These are phyloP conservation scores for Phyto melanocephala DNA, from an alignment of 2,888 invertebrate species.

Conservation along the genomic window DNA sequence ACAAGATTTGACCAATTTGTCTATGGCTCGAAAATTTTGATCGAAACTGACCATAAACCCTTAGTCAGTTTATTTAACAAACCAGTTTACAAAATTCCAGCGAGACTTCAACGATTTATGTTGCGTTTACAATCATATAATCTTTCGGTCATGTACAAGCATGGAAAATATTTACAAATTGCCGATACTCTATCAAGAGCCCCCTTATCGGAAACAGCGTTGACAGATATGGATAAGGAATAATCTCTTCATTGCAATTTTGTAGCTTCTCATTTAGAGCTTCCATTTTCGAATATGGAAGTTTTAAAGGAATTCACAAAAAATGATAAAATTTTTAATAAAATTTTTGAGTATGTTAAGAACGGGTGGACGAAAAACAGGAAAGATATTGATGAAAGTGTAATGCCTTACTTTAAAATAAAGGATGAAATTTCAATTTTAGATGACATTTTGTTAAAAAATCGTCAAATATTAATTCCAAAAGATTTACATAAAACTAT, in stretches of 20 bases:
- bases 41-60: slow-evolving; percentile 37
- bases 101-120: slow-evolving; percentile 35
- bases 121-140: slow-evolving; percentile 19
- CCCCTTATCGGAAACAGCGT: slow-evolving; percentile 4
- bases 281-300: background rate
- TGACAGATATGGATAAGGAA: slow-evolving; percentile 26
- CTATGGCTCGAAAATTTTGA: too few species aligned
- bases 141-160: too few species aligned
- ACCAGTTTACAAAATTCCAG: slow-evolving; percentile 31
- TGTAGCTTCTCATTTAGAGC: background rate
- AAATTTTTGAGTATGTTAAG: slow-evolving; percentile 13
- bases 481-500: background rate
- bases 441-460: background rate
- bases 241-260: slow-evolving; percentile 33
- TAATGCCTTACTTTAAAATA: slow-evolving; percentile 25
- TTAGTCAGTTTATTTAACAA: slow-evolving; percentile 14
- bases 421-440: slow-evolving; percentile 20
- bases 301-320: background rate
- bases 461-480: too few species aligned
- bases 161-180: too few species aligned
- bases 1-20: too few species aligned
- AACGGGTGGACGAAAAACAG: slow-evolving; percentile 9
- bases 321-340: too few species aligned
- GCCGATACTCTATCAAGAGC: slow-evolving; percentile 38
- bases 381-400: background rate